Evolutionary conservation across 2,113 vertebrate species (phyloP), one percentile per base, ranked within the genome.

Genomic region (Ciconia boyciana): DNA sequence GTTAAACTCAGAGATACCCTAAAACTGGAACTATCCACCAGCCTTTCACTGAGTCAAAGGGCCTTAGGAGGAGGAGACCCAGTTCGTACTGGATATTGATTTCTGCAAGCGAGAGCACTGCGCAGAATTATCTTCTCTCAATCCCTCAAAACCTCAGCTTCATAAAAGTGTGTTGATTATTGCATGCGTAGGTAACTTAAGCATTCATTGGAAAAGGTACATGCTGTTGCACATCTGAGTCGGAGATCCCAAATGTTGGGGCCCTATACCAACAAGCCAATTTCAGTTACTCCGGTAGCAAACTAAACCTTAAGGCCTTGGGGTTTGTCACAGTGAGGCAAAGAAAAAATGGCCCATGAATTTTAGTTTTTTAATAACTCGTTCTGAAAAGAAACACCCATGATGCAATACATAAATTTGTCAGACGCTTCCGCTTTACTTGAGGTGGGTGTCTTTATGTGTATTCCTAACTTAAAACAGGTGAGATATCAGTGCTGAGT

Each of bases 91-190:
- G 8, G 52, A 1, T 1, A 7, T 16, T 3, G 52, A 22, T 46
- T 60, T n/a, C 34, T 60, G 81, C 34, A 34, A 2, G 12, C 14
- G 46, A 19, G 64, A 41, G 36, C 18, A 0, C 43, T 49, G 46
- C 48, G 9, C 13, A 13, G 28, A 5, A 2, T 12, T 6, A 11
- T 20, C 79, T 17, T 49, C 57, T 48, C 61, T 49, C 24, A 11
- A 2, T 14, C 41, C 44, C 54, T 51, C 72, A 25, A 11, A 36
- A 13, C 20, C 70, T 77, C 72, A 34, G n/a, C 48, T 31, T 46
- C 7, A 0, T 1, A 2, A 0, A 5, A 77, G 31, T 1, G 44
- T 2, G 0, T 0, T 1, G 29, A 7, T 51, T 41, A 5, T 41
- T 7, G 17, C 39, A 3, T 2, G 18, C 13, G 4, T 12, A 7